These are phyloP conservation scores for Pachyramphus minor DNA, from an alignment of 2,113 vertebrate genomes.

Conservation along the genomic window DNA sequence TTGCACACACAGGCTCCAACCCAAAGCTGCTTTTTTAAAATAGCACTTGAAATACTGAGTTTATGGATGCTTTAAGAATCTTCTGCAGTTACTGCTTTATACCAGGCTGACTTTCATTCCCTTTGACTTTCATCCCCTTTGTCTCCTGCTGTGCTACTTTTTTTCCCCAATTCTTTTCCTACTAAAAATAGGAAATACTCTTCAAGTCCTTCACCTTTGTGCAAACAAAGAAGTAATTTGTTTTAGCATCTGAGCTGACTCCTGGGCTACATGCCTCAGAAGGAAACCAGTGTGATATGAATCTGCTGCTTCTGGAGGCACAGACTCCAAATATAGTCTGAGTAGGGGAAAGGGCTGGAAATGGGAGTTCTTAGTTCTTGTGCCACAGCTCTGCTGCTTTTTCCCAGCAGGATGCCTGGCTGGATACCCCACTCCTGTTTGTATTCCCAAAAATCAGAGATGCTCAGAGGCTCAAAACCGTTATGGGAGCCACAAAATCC, in stretches of 20 bases:
- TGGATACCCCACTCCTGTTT: background rate
- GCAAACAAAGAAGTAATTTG: slow-evolving; percentile 11
- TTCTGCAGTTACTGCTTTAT: background rate
- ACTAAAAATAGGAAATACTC: slow-evolving; percentile 12
- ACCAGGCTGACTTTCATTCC: background rate
- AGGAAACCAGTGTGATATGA: background rate
- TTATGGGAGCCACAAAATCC: background rate
- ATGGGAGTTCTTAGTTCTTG: background rate
- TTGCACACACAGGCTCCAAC: background rate
- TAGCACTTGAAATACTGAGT: background rate
- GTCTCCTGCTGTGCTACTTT: background rate
- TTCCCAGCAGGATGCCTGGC: background rate
- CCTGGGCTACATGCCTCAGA: background rate
- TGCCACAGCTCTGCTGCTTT: background rate
- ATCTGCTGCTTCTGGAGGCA: background rate
- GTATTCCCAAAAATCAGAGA: background rate
- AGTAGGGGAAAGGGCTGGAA: background rate
- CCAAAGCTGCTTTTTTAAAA: background rate
- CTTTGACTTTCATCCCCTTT: background rate
- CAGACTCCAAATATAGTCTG: background rate
- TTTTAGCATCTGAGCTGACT: background rate
- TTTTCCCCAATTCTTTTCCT: background rate
- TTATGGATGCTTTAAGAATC: background rate
- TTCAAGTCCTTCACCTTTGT: slow-evolving; percentile 2
- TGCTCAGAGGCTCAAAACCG: background rate